A percentile compares a stretch with the other conserved stretches of the same genome.
These are phyloP conservation scores for Limnephilus lunatus DNA, from an alignment of 2,888 invertebrate species.

Conservation along the genomic window DNA sequence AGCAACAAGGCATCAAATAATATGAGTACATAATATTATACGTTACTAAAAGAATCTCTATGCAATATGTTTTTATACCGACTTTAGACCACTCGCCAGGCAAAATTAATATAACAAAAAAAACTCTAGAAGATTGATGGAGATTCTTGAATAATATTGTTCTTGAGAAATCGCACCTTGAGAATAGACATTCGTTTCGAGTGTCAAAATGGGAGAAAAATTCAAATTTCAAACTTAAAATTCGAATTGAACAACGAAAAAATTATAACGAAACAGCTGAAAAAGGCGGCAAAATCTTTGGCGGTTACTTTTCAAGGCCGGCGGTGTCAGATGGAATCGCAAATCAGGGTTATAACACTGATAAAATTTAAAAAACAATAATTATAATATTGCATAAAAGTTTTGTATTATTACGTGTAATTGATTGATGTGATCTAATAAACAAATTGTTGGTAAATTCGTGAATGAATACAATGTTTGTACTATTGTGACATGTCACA, in stretches of 20 bases:
- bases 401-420: not conserved
- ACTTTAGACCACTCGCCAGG: not conserved
- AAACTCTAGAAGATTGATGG: not conserved
- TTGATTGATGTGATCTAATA: not conserved
- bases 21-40: not conserved
- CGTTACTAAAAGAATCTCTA: not conserved
- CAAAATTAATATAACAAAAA: not conserved
- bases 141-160: not conserved
- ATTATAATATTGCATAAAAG: not conserved
- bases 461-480: not conserved
- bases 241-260: constrained; percentile 15
- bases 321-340: constrained; percentile 42
- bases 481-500: not conserved
- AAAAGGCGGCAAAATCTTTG: constrained; percentile 53
- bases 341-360: constrained; percentile 20
- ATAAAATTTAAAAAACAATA: not conserved
- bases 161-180: not conserved
- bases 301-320: constrained; percentile 60
- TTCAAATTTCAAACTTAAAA: constrained; percentile 23
- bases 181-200: not conserved
- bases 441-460: not conserved
- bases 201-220: constrained; percentile 14
- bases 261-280: not conserved
- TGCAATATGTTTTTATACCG: not conserved
- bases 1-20: not conserved